Base-by-base conservation (phyloP, 1,140 invertebrate species). In the Varroa destructor region DNA sequence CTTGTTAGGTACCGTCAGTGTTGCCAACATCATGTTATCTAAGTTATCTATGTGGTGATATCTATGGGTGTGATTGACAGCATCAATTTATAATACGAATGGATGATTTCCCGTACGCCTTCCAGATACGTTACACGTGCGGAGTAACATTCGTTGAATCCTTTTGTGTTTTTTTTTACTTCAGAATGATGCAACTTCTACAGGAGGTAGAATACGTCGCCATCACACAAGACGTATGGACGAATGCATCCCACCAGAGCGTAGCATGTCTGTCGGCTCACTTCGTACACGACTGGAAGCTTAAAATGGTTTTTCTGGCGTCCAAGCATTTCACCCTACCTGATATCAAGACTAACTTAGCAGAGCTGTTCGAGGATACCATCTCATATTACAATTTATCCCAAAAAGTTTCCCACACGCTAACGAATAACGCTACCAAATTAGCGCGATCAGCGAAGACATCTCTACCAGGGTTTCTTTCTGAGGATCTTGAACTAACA, bases 291-390 rank as follows among this genome's bases (percentile, higher is more conserved):
- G 61, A 67, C 37, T 67, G 61, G 61, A 67, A 46, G 5, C 61
- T 67, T 40, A 67, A 40, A 67, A 67, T 67, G 61, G 61, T 67
- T 14, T 67, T 67, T 8, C 61, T 67, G 1, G 61, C 61, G 2
- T 67, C 61, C 12, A 67, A 67, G 61, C 61, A 67, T 67, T 67
- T 67, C 61, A 67, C 12, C 40, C 61, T 67, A 2, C 61, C 61
- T 14, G 61, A 67, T 37, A 67, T 67, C 10, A 67, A 67, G 37
- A 46, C 36, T 12, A 67, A 40, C 37, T 40, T 67, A 14, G 37
- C 61, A 37, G 61, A 67, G 12, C 61, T 67, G 12, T 67, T 67
- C 36, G 61, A 67, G 46, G 61, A 67, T 46, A 67, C 61, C 2
- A 67, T 67, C 37, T 67, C 61, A 14, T 67, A 67, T 46, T 67